phyloP scores from a whole-genome alignment of 2,797 vertebrate species.

The Falco biarmicus region DNA sequence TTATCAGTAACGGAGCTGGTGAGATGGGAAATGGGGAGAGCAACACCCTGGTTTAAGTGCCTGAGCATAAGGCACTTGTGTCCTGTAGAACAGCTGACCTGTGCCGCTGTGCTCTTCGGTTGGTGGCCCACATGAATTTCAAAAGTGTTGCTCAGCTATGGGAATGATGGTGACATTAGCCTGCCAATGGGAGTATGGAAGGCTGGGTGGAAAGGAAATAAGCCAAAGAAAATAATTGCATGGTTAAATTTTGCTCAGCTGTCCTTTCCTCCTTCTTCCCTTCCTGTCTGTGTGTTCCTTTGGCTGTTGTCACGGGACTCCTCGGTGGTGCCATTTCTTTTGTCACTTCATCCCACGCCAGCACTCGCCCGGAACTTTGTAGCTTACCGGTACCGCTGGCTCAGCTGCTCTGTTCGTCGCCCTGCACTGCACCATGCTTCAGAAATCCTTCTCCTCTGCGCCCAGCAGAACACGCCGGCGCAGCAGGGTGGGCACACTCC shows the following conservation, averaged over 20 bases:
- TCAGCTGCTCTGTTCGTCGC: background rate
- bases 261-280: background rate
- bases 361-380: background rate
- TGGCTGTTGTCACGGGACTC: background rate
- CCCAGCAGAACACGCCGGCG: background rate
- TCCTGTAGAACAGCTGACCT: background rate
- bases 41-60: background rate
- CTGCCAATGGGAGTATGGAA: background rate
- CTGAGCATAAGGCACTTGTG: background rate
- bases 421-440: background rate
- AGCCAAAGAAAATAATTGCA: constrained; percentile 11
- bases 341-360: background rate
- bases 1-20: background rate
- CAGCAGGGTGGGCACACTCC: background rate
- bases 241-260: background rate
- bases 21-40: background rate
- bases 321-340: background rate
- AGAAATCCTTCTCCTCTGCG: accelerated
- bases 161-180: background rate
- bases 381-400: background rate
- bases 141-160: background rate
- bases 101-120: background rate
- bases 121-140: background rate
- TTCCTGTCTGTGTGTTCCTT: background rate
- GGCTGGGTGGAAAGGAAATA: background rate